Base-by-base conservation (phyloP, 2,113 vertebrate genomes). In the Todiramphus chloris region DNA sequence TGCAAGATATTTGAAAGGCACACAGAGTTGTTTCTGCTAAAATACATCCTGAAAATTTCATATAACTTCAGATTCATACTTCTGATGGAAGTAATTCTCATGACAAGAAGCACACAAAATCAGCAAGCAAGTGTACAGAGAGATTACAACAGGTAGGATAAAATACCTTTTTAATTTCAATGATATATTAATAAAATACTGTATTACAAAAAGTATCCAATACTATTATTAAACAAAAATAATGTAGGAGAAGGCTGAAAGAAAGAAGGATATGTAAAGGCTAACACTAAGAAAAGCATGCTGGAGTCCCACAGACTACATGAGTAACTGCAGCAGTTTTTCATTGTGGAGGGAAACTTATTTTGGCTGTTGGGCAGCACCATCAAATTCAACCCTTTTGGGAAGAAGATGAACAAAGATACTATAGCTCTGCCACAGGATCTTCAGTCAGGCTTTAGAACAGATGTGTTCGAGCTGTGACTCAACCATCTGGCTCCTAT, bases 401-500 rank as follows among this genome's bases (percentile, higher is more conserved):
- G 66, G 24, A 59, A 35, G 31, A 19, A n/a, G 27, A 5, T 31
- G 27, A 39, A 28, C 10, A 25, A 43, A 76, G 66, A 5, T 25
- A 41, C 27, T 37, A 19, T 10, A 63, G 33, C 43, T 80, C 20
- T 64, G 44, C 37, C 20, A 0, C 15, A 39, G 58, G 20, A 48
- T 15, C 50, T 55, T 35, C 58, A 63, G 11, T 3, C 25, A 60
- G 60, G 6, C 14, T 55, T 43, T 46, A 70, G 63, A 87, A 39
- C 60, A 55, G 68, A 56, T 48, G n/a, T 1, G 1, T 27, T 53
- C 0, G 1, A 59, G 48, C 59, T 58, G 35, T 1, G 23, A 41
- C 58, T 81, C 68, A 69, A 39, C 13, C 44, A 59, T 50, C 24
- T 62, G 17, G 2, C 43, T 89, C 55, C 59, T 33, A 6, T 0